Conservation (phyloP, 2,113 vertebrate genomes). For the Daboia siamensis region DNA sequence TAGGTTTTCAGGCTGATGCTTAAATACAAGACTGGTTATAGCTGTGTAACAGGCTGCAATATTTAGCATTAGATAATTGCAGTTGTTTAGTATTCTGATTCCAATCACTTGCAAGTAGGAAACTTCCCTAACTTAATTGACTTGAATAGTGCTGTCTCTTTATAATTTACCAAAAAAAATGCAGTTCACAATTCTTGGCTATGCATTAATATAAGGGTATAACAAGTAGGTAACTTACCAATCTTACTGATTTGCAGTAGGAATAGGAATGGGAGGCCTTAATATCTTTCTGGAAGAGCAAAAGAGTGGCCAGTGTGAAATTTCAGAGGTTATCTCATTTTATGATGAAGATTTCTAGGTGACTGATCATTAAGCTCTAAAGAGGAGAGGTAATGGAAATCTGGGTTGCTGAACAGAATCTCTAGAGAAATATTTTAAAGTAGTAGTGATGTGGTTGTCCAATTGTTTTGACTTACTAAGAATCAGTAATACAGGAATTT, state of each 20-base stretch:
- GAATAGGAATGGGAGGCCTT: constrained; percentile 3
- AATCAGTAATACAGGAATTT: neutral
- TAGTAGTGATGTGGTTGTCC: neutral
- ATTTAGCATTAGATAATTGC: neutral
- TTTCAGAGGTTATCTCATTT: constrained; percentile 42
- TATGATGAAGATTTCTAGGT: constrained; percentile 16
- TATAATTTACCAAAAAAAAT: neutral
- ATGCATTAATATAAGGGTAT: neutral
- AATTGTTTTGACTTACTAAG: neutral
- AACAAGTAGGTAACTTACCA: neutral
- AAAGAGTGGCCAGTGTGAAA: constrained; percentile 32
- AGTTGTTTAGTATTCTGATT: neutral
- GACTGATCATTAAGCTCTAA: neutral
- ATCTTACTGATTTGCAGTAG: neutral
- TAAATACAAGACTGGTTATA: neutral
- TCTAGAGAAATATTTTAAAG: neutral
- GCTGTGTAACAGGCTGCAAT: neutral
- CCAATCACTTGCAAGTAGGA: neutral
- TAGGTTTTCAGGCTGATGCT: neutral
- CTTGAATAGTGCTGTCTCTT: neutral
- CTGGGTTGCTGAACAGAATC: constrained; percentile 29
- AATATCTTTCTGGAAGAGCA: constrained; percentile 25
- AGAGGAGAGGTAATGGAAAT: constrained; percentile 1
- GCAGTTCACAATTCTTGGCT: neutral
- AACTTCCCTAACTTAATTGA: neutral